Evolutionary conservation across 2,113 vertebrate species (phyloP).

Genomic region (Pachyramphus minor): DNA sequence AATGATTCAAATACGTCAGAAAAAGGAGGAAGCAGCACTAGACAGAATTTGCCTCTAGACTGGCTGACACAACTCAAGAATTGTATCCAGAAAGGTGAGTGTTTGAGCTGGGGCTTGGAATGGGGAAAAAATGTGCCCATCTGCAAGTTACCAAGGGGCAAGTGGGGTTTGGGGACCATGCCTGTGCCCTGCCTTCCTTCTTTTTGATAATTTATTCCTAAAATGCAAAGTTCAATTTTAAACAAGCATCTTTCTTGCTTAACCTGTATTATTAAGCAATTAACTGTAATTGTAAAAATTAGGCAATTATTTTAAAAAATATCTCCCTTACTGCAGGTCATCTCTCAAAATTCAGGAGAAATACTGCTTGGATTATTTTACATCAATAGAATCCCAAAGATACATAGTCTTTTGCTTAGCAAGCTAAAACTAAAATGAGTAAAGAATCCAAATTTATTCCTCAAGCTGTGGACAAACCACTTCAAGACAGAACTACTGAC

Average conservation of each 20-base stretch:
- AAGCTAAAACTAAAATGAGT: background rate
- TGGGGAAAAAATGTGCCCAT: background rate
- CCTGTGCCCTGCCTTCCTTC: background rate
- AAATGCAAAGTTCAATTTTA: background rate
- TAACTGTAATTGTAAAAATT: background rate
- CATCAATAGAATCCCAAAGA: background rate
- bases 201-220: background rate
- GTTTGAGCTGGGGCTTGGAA: background rate
- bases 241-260: background rate
- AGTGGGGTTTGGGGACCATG: background rate
- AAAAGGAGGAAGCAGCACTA: background rate
- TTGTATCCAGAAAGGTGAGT: background rate
- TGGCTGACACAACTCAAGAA: slow-evolving; percentile 12
- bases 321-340: background rate
- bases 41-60: slow-evolving; percentile 35
- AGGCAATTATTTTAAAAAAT: background rate
- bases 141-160: background rate
- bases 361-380: background rate
- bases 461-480: background rate
- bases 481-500: background rate
- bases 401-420: background rate
- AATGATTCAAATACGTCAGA: background rate
- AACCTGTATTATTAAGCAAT: background rate
- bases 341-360: background rate
- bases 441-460: background rate